Evolutionary conservation across 64 coral and sea anemone genomes (phyloP).

Genomic region (Platygyra sinensis): DNA sequence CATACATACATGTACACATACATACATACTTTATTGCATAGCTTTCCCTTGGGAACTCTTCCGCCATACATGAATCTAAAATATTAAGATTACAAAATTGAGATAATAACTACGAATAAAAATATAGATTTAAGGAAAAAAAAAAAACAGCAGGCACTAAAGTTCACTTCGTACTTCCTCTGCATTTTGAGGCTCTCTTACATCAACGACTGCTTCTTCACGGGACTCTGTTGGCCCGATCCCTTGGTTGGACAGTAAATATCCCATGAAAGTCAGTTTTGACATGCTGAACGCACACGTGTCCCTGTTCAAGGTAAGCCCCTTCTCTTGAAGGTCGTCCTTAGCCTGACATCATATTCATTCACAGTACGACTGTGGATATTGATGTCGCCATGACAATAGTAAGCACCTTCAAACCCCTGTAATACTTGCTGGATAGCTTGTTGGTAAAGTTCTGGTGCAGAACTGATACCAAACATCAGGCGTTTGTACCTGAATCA

Average conservation of each 20-base stretch:
- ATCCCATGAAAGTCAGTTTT: too few relatives aligned
- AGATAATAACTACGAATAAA: too few relatives aligned
- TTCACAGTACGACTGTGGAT: conserved; percentile 32
- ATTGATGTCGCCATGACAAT: conserved; percentile 24
- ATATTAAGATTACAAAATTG: too few relatives aligned
- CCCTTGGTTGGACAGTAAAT: conserved; percentile 37
- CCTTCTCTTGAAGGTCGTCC: background rate
- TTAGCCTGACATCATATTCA: conserved; percentile 15
- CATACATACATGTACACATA: too few relatives aligned
- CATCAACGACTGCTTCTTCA: conserved; percentile 24
- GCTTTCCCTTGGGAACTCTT: too few relatives aligned
- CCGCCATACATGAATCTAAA: too few relatives aligned
- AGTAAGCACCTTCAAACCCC: conserved; percentile 21
- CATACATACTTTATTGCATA: too few relatives aligned
- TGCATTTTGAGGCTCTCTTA: conserved; percentile 31
- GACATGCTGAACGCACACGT: too few relatives aligned
- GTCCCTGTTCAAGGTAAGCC: too few relatives aligned
- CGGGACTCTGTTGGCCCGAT: conserved; percentile 41
- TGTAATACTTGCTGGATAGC: conserved; percentile 24
- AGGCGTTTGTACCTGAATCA: conserved; percentile 19
- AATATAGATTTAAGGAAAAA: too few relatives aligned
- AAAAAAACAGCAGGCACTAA: conserved; percentile 34
- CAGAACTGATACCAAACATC: too few relatives aligned
- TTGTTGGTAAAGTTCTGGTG: too few relatives aligned
- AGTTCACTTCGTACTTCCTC: conserved; percentile 40